Conservation (phyloP, 2,888 invertebrate genomes). For the Calameuta pallipes region DNA sequence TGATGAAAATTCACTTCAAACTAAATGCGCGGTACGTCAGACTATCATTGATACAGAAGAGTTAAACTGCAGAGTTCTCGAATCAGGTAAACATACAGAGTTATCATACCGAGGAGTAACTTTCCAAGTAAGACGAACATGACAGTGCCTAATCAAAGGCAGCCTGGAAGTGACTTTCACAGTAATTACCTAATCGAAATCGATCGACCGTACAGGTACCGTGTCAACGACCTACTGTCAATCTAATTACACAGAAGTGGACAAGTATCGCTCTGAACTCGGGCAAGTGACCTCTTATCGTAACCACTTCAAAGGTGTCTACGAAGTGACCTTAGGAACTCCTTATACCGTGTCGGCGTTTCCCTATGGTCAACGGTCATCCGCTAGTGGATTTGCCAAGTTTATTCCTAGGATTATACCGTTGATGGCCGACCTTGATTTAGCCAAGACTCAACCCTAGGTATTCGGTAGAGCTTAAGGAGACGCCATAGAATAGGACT, state of each 20-base stretch:
- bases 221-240: no score
- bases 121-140: neutral
- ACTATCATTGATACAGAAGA: neutral
- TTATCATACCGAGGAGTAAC: neutral
- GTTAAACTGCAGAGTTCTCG: neutral
- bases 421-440: neutral
- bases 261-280: no score
- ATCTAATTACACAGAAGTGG: no score
- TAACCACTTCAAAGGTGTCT: no score
- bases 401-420: neutral
- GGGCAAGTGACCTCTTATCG: no score
- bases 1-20: neutral
- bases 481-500: neutral
- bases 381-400: neutral
- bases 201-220: no score
- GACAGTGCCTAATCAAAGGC: neutral
- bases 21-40: neutral
- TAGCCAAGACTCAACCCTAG: neutral
- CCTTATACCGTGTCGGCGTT: no score
- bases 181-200: no score
- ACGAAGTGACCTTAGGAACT: no score
- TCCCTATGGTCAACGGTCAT: neutral
- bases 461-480: neutral
- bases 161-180: neutral
- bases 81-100: neutral